phyloP scores from a whole-genome alignment of 2,888 invertebrate genomes.

The Andrena dorsata region DNA sequence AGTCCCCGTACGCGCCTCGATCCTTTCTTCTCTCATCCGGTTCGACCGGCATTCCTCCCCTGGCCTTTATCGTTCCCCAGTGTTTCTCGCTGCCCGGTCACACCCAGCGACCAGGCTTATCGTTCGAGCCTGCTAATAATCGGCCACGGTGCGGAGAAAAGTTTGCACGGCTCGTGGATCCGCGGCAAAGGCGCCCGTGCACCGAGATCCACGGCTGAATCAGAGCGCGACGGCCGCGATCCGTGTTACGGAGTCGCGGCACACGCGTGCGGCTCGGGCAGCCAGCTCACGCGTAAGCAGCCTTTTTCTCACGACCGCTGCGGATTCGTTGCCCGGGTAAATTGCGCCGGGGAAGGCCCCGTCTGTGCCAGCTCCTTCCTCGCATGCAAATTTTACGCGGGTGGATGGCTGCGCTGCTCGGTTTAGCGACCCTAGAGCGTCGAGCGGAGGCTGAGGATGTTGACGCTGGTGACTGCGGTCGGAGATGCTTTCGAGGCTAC shows the following conservation, averaged over 20 bases:
- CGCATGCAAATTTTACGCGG: neutral
- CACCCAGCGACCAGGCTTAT: conserved; percentile 22
- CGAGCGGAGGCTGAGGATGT: neutral
- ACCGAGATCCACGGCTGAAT: conserved; percentile 49
- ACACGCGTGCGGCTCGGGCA: conserved; percentile 55
- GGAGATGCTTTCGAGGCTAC: no score
- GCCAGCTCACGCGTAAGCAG: conserved; percentile 19
- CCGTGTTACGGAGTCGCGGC: conserved; percentile 23
- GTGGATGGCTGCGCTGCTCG: no score
- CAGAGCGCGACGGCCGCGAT: conserved; percentile 60
- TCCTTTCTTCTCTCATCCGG: conserved; percentile 58
- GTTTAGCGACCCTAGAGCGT: no score
- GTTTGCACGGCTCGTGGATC: conserved; percentile 10
- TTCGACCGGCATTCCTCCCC: conserved; percentile 47
- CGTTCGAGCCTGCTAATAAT: conserved; percentile 31
- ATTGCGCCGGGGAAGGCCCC: neutral
- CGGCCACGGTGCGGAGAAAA: conserved; percentile 3
- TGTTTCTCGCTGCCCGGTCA: conserved; percentile 45
- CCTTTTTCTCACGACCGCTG: conserved; percentile 14
- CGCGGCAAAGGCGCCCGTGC: conserved; percentile 32
- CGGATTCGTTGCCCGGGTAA: neutral
- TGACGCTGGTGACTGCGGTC: no score
- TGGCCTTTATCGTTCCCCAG: conserved; percentile 43
- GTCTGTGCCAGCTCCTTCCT: neutral
- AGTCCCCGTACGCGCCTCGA: conserved; percentile 13